Conservation (phyloP, 2,113 vertebrate genomes). For the Mustela lutreola region DNA sequence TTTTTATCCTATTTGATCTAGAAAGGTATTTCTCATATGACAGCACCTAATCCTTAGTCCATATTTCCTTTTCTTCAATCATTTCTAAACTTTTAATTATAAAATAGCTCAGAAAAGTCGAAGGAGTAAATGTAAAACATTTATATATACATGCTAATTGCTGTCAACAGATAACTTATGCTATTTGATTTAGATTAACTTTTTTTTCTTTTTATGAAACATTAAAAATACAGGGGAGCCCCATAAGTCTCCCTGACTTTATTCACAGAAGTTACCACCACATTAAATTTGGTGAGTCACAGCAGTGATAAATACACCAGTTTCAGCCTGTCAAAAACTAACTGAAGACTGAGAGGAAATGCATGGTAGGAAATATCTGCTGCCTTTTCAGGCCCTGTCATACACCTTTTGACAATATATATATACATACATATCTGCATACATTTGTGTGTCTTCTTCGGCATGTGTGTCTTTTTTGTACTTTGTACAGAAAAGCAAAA, state of each 20-base stretch:
- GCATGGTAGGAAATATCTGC: slow-evolving; percentile 72
- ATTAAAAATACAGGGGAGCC: neutral
- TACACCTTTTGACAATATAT: slow-evolving; percentile 46
- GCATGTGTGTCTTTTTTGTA: neutral
- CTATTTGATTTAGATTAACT: neutral
- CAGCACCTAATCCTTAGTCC: neutral
- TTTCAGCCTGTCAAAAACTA: slow-evolving; percentile 37
- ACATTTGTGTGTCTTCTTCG: neutral
- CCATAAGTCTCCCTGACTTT: neutral
- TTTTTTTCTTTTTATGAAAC: neutral
- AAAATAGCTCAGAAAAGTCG: neutral
- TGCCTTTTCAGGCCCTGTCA: slow-evolving; percentile 50
- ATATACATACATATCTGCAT: neutral
- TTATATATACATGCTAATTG: neutral
- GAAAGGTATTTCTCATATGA: neutral
- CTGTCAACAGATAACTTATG: neutral
- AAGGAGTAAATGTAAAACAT: neutral
- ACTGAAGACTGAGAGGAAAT: slow-evolving; percentile 61
- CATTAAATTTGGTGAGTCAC: neutral
- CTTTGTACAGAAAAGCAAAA: neutral
- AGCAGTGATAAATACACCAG: neutral
- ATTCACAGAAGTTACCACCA: neutral
- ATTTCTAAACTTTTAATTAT: neutral
- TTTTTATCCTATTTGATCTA: neutral
- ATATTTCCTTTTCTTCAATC: neutral